Evolutionary conservation across 1,140 invertebrate species (phyloP), one percentile per base, ranked within the genome.

Genomic region (Cydia strobilella): DNA sequence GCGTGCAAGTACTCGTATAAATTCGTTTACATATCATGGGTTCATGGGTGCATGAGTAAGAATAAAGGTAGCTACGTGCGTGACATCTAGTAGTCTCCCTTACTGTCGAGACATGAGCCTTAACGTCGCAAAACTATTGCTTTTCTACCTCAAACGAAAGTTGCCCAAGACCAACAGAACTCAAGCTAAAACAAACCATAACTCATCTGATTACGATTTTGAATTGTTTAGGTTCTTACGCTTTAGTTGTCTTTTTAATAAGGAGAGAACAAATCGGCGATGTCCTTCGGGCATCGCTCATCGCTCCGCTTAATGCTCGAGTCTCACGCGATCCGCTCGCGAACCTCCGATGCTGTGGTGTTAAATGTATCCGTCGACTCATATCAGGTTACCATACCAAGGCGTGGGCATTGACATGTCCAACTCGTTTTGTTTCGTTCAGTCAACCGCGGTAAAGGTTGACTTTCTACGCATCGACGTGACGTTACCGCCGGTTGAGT

Each of bases 361-460:
- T 92, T 91, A 92, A 92, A 90, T 88, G 90, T 90, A 91, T 90
- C 86, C 88, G 85, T 83, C 87, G 83, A 82, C 79, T 86, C 84
- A 83, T 90, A 90, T 91, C 89, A 81, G 82, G 89, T 91, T 92
- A 90, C 89, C 82, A 84, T 89, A 87, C 84, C 84, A 85, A 92
- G 86, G 90, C 90, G 90, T 92, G 90, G 90, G 90, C 90, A 92
- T 92, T 90, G 90, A 92, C 90, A 90, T 90, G 88, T 87, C 84
- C 84, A 82, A 84, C 85, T 88, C 88, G 89, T 92, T 90, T 92
- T 92, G 84, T 91, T 92, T 86, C 89, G 87, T 89, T 90, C 87
- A 88, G 77, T 89, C 86, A 84, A 86, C 80, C 87, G 82, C 89
- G 84, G 79, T 87, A 87, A 90, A 90, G 87, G 88, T 91, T 91